phyloP scores from a whole-genome alignment of 2,113 vertebrate species.

The Beaufortia kweichowensis region DNA sequence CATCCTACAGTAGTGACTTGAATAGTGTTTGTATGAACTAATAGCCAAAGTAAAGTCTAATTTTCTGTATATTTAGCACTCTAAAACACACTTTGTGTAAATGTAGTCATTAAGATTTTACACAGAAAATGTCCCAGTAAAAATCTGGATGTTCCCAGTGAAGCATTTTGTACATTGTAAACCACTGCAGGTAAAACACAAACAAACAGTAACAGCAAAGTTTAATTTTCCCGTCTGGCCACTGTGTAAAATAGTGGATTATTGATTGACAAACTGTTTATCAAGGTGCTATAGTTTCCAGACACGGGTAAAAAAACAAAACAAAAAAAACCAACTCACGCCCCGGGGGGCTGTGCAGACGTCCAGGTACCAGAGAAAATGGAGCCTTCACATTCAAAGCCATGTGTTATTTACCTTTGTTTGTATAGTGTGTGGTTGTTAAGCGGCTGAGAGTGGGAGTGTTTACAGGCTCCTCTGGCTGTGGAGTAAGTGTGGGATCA shows the following conservation, averaged over 20 bases:
- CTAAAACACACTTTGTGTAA: too few species aligned
- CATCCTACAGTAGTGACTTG: too few species aligned
- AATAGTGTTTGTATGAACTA: too few species aligned
- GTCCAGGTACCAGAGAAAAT: conserved; percentile 39
- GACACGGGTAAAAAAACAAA: conserved; percentile 47
- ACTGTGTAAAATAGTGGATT: conserved; percentile 44
- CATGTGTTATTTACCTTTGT: conserved; percentile 70
- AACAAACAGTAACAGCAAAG: background rate
- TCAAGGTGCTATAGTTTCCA: conserved; percentile 37
- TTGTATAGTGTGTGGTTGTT: conserved; percentile 65
- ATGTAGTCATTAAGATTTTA: too few species aligned
- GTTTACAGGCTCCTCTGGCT: conserved; percentile 69
- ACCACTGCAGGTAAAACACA: background rate
- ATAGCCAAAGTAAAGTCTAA: too few species aligned
- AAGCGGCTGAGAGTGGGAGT: conserved; percentile 58
- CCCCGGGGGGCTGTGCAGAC: conserved; percentile 47
- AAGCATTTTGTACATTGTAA: too few species aligned
- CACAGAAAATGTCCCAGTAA: too few species aligned
- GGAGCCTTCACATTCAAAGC: conserved; percentile 60
- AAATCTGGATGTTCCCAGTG: too few species aligned
- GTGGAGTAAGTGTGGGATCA: conserved; percentile 65
- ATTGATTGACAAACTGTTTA: conserved; percentile 55
- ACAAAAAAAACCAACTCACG: background rate
- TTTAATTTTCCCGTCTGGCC: conserved; percentile 29
- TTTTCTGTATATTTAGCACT: too few species aligned